Evolutionary conservation across 2,888 invertebrate genomes (phyloP).

Genomic region (Rugalucina vietnamica): DNA sequence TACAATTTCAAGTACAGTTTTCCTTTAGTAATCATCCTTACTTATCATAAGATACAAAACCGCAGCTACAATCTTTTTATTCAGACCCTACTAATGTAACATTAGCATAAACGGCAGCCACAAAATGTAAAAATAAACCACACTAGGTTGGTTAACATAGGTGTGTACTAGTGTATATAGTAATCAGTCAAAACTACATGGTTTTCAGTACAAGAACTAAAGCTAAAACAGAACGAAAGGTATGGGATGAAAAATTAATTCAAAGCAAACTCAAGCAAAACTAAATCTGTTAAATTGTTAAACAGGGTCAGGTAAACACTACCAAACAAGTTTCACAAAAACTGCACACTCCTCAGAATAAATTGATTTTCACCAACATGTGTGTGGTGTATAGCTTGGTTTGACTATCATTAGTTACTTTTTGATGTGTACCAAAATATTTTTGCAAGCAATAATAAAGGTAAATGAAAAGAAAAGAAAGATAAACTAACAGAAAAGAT

Average conservation of each 20-base stretch:
- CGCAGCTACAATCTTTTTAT: constrained; percentile 63
- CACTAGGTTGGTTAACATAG: constrained; percentile 11
- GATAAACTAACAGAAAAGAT: too few species aligned
- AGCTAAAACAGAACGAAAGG: background rate
- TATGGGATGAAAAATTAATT: background rate
- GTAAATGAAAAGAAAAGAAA: too few species aligned
- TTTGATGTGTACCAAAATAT: too few species aligned
- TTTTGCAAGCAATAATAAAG: too few species aligned
- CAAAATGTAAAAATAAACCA: constrained; percentile 11
- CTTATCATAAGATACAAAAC: constrained; percentile 27
- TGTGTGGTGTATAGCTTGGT: background rate
- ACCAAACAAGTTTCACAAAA: background rate
- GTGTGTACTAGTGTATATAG: constrained; percentile 10
- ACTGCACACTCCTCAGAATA: background rate
- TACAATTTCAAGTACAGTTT: background rate
- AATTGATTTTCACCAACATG: background rate
- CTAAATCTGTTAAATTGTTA: constrained; percentile 3
- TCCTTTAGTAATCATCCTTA: background rate
- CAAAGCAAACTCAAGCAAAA: constrained; percentile 16
- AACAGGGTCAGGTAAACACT: constrained; percentile 8
- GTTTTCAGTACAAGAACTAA: constrained; percentile 9
- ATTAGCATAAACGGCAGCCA: constrained; percentile 9
- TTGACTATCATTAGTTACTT: too few species aligned
- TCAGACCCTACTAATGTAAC: background rate
- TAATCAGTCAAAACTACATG: constrained; percentile 6